Conservation (phyloP, 2,797 vertebrate species). For the Megaceryle alcyon region DNA sequence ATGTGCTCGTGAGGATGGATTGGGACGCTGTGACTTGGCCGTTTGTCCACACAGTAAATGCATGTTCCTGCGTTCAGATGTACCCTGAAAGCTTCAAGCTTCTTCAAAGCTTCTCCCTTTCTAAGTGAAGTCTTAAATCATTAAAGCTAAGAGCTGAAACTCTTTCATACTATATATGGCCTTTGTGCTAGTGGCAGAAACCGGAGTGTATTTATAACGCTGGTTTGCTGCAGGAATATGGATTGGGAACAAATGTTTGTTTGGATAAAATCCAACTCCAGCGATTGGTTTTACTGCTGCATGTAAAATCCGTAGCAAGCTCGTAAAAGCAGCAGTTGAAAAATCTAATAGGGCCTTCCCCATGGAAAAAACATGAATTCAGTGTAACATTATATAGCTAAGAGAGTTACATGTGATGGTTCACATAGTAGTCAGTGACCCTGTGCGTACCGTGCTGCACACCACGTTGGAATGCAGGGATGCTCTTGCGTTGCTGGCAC, state of each 20-base stretch:
- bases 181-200: background rate
- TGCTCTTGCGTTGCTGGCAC: background rate
- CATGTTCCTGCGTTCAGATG: background rate
- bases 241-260: slow-evolving; percentile 49
- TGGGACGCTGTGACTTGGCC: background rate
- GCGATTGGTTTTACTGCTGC: slow-evolving; percentile 13
- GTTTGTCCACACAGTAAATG: background rate
- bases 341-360: background rate
- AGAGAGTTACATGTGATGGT: background rate
- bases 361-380: background rate
- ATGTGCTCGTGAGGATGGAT: background rate
- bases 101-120: background rate
- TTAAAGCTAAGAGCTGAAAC: slow-evolving; percentile 9
- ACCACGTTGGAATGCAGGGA: background rate
- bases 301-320: background rate
- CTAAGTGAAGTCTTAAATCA: slow-evolving; percentile 4
- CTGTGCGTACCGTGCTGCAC: background rate
- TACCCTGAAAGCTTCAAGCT: background rate
- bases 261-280: slow-evolving; percentile 36
- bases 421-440: background rate
- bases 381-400: background rate
- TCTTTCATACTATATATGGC: slow-evolving; percentile 64
- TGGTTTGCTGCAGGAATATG: background rate
- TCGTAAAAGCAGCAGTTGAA: background rate
- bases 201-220: slow-evolving; percentile 39